A percentile compares a stretch with the other conserved stretches of the same genome.
These are phyloP conservation scores for Diaphora mendica DNA, from an alignment of 2,888 invertebrate genomes.

Conservation along the genomic window DNA sequence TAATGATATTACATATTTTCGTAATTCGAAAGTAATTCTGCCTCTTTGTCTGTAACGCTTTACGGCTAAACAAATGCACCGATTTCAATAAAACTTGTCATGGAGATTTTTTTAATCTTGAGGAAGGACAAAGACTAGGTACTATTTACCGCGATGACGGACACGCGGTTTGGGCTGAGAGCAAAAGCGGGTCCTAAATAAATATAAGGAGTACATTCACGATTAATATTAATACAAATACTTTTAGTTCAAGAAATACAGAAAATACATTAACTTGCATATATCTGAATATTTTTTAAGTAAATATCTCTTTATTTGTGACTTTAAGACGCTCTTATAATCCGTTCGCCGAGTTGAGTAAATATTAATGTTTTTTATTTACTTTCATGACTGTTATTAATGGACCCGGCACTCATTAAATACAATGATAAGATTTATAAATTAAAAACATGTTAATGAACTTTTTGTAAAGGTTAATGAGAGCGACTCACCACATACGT, in stretches of 20 bases:
- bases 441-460: neutral
- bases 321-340: neutral
- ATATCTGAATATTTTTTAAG: neutral
- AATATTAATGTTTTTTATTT: neutral
- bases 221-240: too few species aligned
- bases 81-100: too few species aligned
- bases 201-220: neutral
- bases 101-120: too few species aligned
- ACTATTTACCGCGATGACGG: too few species aligned
- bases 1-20: too few species aligned
- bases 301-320: neutral
- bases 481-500: conserved; percentile 35
- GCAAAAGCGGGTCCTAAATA: neutral
- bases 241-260: neutral
- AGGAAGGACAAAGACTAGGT: too few species aligned
- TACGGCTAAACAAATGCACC: too few species aligned
- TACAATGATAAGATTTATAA: neutral
- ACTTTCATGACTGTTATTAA: neutral
- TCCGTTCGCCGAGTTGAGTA: neutral
- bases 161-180: too few species aligned
- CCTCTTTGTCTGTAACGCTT: neutral
- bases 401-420: neutral
- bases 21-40: neutral
- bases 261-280: neutral
- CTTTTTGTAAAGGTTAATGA: neutral